Evolutionary conservation across 2,888 invertebrate genomes (phyloP).

Genomic region (Chrysomela aeneicollis): DNA sequence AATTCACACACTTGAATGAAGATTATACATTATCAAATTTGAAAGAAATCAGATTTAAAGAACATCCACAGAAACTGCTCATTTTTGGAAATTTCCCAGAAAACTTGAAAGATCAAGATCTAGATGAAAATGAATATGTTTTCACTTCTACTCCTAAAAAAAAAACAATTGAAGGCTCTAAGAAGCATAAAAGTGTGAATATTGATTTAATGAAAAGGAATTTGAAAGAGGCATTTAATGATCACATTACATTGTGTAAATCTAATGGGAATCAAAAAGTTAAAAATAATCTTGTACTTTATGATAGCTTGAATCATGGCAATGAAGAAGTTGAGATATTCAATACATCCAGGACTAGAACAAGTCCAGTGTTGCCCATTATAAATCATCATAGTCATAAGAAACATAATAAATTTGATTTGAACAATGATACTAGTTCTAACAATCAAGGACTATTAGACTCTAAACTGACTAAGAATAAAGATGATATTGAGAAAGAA

Average conservation of each 20-base stretch:
- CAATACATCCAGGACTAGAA: slow-evolving; percentile 17
- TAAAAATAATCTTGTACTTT: slow-evolving; percentile 22
- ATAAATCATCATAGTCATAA: no score
- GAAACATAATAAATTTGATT: background rate
- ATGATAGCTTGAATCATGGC: slow-evolving; percentile 28
- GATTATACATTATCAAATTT: slow-evolving; percentile 21
- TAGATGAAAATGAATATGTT: slow-evolving; percentile 23
- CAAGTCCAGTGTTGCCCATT: background rate
- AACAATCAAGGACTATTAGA: background rate
- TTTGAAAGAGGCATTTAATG: slow-evolving; percentile 22
- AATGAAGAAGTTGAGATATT: slow-evolving; percentile 33
- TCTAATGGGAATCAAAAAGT: background rate
- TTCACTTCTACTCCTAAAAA: slow-evolving; percentile 34
- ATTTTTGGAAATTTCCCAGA: slow-evolving; percentile 17
- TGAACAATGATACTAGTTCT: background rate
- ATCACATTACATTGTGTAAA: background rate
- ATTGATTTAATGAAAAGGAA: slow-evolving; percentile 25
- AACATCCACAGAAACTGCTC: slow-evolving; percentile 25
- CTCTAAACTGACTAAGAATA: background rate
- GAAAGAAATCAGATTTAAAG: slow-evolving; percentile 34
- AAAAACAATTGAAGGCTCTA: slow-evolving; percentile 2
- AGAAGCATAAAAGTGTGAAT: slow-evolving; percentile 31
- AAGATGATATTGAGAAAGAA: background rate
- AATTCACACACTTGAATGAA: slow-evolving; percentile 29
- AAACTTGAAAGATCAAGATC: slow-evolving; percentile 14